Base-by-base conservation (phyloP, 2,888 invertebrate species). In the Epirrhoe tristata region DNA sequence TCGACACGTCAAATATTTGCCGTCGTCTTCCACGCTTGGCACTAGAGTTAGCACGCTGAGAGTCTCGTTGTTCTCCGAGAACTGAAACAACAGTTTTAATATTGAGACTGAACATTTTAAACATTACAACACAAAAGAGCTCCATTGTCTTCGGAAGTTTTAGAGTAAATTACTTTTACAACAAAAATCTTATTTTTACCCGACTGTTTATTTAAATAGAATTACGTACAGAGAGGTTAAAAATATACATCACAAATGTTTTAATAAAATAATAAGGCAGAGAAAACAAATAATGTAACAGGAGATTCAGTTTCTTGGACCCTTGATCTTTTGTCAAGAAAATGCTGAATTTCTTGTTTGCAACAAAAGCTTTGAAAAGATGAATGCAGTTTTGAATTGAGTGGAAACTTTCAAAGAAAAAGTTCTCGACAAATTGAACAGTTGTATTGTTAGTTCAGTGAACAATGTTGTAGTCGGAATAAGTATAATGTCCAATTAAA, bases 21-120 rank as follows among this genome's bases (percentile, higher is more conserved):
- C 97, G 87, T 98, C 97, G 91, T 98, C 98, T 82, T 97, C 97
- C 79, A 97, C 96, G 77, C 95, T 95, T 66, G 98, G 98, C 77
- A 96, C 96, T 86, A 97, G 96, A 78, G 96, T 96, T 79, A 98
- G 94, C 81, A 97, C 96, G 93, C 97, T 98, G 79, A 97, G 94
- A 68, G 96, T 97, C 86, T 96, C 96, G 94, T 97, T 97, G 94
- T 97, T 96, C 88, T 97, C 96, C 56, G 96, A 95, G 89, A 96
- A 97, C 97, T 97, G 91, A 80, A 77, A 69, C 39, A 58, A 67
- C 53, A 55, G 12, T 34, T 52, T 57, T 56, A 50, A 14, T 39
- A 51, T 50, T 34, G 3, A 46, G 36, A 58, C 34, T 16, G 8
- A 36, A 36, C 10, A 36, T 36, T 36, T 8, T 10, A 36, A 36